Base-by-base conservation (phyloP, 2,888 invertebrate species). In the Pseudolycoriella hygida region DNA sequence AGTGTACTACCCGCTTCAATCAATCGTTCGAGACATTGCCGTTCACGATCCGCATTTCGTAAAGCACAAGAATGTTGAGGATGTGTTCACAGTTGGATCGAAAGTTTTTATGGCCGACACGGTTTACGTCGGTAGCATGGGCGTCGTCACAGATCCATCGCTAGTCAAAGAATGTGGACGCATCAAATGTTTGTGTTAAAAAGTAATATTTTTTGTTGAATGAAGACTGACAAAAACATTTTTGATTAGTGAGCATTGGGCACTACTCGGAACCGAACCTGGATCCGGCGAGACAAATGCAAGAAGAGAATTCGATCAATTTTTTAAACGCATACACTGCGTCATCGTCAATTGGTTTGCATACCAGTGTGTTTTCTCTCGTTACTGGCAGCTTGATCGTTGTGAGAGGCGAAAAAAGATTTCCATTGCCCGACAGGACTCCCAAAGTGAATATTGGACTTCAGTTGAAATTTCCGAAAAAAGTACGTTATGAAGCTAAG, bases 381-480 rank as follows among this genome's bases (percentile, higher is more conserved):
- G 73, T 97, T 45, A 94, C 94, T 0, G 93, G 93, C 1, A 76
- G 82, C 1, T 71, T 96, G 43, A 75, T 80, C 50, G 72, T 93
- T 2, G 61, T 73, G 1, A 51, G 67, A 5, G 73, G 74, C 0
- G 62, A 67, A 17, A 63, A 69, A n/a, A 56, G 59, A 2, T 48
- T 54, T 8, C 53, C 55, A 17, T 39, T 57, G 6, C 61, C 69
- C 52, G 67, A 69, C 31, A 60, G 58, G 49, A 52, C 65, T 42
- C 60, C 71, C 3, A 78, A 75, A 57, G 61, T 78, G 14, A 94
- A 94, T 60, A 72, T 96, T 20, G 97, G 96, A 0, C 71, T 97
- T 40, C 88, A 92, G 60, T 69, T 97, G 17, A 96, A 96, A 65
- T 86, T 83, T 57, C 87, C 81, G 50, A 89, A 87, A 58, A 75